Base-by-base conservation (phyloP, 2,888 invertebrate genomes). In the Iphiclides podalirius region DNA sequence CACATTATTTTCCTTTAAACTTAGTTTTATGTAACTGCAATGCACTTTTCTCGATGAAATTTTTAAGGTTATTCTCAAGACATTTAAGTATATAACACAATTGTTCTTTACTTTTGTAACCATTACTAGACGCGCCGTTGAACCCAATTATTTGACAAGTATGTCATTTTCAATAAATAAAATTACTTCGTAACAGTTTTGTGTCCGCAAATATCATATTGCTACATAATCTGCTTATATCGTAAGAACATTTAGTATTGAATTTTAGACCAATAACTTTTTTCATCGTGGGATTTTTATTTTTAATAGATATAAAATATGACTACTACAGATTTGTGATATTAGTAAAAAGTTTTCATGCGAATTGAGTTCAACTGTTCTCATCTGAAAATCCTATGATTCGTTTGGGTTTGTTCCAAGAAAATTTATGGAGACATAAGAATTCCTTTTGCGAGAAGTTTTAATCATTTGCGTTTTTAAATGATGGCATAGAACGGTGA, bases 381-480 rank as follows among this genome's bases (percentile, higher is more conserved):
- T 28, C 26, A 28, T 39, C 26, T n/a, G 15, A 14, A 14, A 26
- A 39, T 39, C 26, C 26, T 39, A n/a, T 39, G 26, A 39, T 13
- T 39, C 26, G 15, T 40, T 15, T 28, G n/a, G 28, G 28, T 15
- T 28, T 40, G n/a, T 15, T n/a, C 12, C 15, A n/a, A 14, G 36
- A 15, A 17, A 16, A 16, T 36, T 36, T 36, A 31, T 31, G 11
- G 11, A 4, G 31, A 31, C 31, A 12, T n/a, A n/a, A 31, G 6
- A 8, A 31, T 31, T 31, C n/a, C 31, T n/a, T 11, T 31, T 12
- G 4, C 31, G 31, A 31, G 12, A 31, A n/a, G 4, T 31, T 31
- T 31, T 20, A 20, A 3, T 6, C 20, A 20, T 20, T 3, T 20
- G 3, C 6, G 20, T 20, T 20, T n/a, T n/a, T n/a, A n/a, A n/a